phyloP scores from a whole-genome alignment of 2,888 invertebrate species.

The Aplocera efformata region DNA sequence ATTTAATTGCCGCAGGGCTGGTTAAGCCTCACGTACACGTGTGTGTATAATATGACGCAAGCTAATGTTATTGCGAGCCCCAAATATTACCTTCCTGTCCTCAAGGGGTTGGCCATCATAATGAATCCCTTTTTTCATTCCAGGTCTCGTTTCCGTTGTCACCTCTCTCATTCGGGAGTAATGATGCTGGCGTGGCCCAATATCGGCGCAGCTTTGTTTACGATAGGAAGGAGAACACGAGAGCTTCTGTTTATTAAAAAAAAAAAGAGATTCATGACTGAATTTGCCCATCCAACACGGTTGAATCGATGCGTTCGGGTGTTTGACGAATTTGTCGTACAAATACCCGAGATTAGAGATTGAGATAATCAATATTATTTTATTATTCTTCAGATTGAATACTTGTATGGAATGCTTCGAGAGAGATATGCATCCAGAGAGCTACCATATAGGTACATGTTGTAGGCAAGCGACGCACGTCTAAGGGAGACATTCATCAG shows the following conservation, averaged over 20 bases:
- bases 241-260: slow-evolving; percentile 16
- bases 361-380: too few species aligned
- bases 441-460: slow-evolving; percentile 14
- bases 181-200: slow-evolving; percentile 21
- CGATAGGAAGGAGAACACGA: slow-evolving; percentile 8
- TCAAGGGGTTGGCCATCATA: slow-evolving; percentile 30
- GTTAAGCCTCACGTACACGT: slow-evolving; percentile 27
- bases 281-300: background rate
- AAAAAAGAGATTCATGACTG: slow-evolving; percentile 1
- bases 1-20: slow-evolving; percentile 37
- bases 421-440: too few species aligned
- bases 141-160: slow-evolving; percentile 25
- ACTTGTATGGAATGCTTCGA: too few species aligned
- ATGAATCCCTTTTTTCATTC: slow-evolving; percentile 32
- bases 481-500: slow-evolving; percentile 18
- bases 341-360: too few species aligned
- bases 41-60: slow-evolving; percentile 15
- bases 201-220: slow-evolving; percentile 23
- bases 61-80: slow-evolving; percentile 25
- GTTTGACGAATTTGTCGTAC: too few species aligned
- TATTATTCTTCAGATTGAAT: too few species aligned
- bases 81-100: slow-evolving; percentile 26
- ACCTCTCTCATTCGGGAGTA: slow-evolving; percentile 26
- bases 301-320: too few species aligned
- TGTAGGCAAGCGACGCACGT: slow-evolving; percentile 9